Base-by-base conservation (phyloP, 2,888 invertebrate species). In the Argynnis bischoffii region DNA sequence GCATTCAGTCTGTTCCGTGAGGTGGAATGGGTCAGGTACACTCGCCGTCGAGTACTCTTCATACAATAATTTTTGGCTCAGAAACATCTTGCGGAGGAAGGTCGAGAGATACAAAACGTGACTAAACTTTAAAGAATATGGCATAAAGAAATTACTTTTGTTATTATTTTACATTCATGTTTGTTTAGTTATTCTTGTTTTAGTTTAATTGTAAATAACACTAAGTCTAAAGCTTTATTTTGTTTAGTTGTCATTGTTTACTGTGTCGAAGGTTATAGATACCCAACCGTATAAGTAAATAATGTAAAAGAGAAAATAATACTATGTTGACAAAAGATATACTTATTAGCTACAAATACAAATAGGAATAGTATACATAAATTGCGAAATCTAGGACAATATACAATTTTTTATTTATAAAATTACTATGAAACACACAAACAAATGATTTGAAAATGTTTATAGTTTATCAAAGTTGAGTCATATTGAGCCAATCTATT, bases 1-100 rank as follows among this genome's bases (percentile, higher is more conserved):
- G 57, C 64, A 73, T 72, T 70, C 72, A 69, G 57, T 63, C 56
- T 63, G 67, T 63, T 66, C 57, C 56, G 66, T 56, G 70, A 59
- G 65, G 65, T 63, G 70, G 69, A 73, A 64, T 59, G 64, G 72
- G 70, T 72, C 74, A 72, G 72, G 74, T 64, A 65, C 74, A 64
- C 73, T 74, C 63, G 18, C 55, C 53, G 68, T 66, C 63, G 57
- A 72, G 72, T 53, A 63, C 63, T 65, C 72, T 69, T 72, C 71
- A 69, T 71, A 73, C 69, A 71, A 65, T 71, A 71, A 68, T 71
- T 73, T 69, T 73, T 71, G 73, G 70, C 69, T 65, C 69, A 72
- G 69, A 68, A 71, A 68, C 68, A 69, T 69, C 69, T 71, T 67
- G 63, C 66, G 63, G 48, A 47, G 60, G 69, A 71, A 74, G 74